A percentile compares a stretch with the other conserved stretches of the same genome.
These are phyloP conservation scores for Aethes cnicana DNA, from an alignment of 2,888 invertebrate genomes.

Conservation along the genomic window DNA sequence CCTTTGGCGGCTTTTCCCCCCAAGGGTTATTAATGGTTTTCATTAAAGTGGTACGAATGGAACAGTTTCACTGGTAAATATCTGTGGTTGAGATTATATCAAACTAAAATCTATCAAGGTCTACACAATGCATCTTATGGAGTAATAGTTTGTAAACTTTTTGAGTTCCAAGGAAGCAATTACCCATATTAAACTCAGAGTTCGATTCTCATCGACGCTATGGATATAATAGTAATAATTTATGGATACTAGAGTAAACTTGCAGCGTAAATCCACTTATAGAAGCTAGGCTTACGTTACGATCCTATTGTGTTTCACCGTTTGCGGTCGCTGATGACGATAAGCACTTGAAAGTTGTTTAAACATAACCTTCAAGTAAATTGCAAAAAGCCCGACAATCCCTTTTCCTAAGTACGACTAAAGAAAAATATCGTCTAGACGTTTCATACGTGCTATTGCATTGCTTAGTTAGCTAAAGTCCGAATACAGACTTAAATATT, in stretches of 20 bases:
- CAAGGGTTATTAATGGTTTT: constrained; percentile 16
- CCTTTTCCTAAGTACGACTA: constrained; percentile 1
- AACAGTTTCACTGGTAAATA: too few relatives aligned
- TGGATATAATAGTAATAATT: neutral
- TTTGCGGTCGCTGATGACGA: constrained; percentile 27
- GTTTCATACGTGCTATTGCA: constrained; percentile 15
- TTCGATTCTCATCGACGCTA: too few relatives aligned
- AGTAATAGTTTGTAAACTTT: too few relatives aligned
- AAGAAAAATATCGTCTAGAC: constrained; percentile 25
- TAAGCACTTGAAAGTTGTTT: constrained; percentile 29
- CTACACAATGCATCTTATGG: too few relatives aligned
- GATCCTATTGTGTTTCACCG: constrained; percentile 21
- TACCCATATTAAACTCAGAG: too few relatives aligned
- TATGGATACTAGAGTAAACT: neutral
- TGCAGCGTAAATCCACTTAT: constrained; percentile 10
- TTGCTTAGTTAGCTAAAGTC: too few relatives aligned
- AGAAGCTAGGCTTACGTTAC: constrained; percentile 16
- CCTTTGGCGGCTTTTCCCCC: constrained; percentile 7
- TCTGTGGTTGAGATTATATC: too few relatives aligned
- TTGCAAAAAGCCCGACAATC: constrained; percentile 25
- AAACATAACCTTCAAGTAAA: constrained; percentile 29
- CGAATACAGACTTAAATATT: too few relatives aligned
- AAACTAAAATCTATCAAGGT: too few relatives aligned
- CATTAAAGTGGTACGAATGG: constrained; percentile 19
- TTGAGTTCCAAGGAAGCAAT: too few relatives aligned